Percentiles rank a stretch among this genome's conserved stretches.
These are phyloP conservation scores for Trichomycterus rosablanca DNA, from an alignment of 2,113 vertebrate species.

Conservation along the genomic window DNA sequence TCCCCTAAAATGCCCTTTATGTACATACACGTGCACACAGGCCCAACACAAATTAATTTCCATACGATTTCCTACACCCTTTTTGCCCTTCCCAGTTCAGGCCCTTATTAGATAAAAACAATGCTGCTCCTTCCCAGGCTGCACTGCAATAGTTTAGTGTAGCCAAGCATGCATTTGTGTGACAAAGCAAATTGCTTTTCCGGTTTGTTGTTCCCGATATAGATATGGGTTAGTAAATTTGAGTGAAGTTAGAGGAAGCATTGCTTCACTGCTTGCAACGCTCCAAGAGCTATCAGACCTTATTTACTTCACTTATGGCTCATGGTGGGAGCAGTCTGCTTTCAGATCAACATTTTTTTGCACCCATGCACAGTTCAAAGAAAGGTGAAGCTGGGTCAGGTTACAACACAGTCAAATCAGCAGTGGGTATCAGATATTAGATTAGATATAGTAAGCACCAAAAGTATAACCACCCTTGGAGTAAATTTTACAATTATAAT, in stretches of 20 bases:
- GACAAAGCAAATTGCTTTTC: slow-evolving; percentile 69
- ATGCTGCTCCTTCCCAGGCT: slow-evolving; percentile 64
- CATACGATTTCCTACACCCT: slow-evolving; percentile 1
- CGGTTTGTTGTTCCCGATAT: slow-evolving; percentile 62
- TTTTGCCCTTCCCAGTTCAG: slow-evolving; percentile 41
- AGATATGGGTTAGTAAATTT: slow-evolving; percentile 63
- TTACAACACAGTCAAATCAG: no score
- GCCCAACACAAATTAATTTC: neutral
- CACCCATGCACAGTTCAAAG: neutral
- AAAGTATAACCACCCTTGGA: no score
- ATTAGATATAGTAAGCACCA: no score
- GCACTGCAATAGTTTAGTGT: slow-evolving; percentile 71
- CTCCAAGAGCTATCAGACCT: slow-evolving; percentile 56
- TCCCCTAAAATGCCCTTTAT: neutral
- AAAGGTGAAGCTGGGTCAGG: neutral
- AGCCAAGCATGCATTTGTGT: slow-evolving; percentile 72
- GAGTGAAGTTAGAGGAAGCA: slow-evolving; percentile 20
- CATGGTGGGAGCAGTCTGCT: neutral
- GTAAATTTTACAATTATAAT: no score
- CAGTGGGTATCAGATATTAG: no score
- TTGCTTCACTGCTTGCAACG: slow-evolving; percentile 47
- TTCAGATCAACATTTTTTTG: neutral
- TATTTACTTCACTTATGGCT: slow-evolving; percentile 58
- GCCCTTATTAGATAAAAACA: slow-evolving; percentile 69
- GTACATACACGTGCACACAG: neutral